phyloP scores from a whole-genome alignment of 2,797 vertebrate species.

The Mormyrops boulengeri region DNA sequence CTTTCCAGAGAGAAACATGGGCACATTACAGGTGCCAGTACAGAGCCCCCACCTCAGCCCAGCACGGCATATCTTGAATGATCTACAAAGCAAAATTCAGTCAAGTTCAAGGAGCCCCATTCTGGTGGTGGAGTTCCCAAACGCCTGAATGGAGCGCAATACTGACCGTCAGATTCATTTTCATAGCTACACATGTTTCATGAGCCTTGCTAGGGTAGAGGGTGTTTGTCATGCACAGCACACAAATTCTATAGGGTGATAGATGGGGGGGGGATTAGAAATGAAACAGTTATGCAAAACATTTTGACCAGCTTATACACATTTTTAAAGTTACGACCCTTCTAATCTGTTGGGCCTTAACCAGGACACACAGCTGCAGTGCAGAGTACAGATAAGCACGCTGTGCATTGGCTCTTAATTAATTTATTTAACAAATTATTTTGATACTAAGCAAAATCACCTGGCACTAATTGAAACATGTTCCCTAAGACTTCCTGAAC shows the following conservation, averaged over 20 bases:
- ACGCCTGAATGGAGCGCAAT: background rate
- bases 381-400: background rate
- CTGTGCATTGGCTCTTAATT: background rate
- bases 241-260: background rate
- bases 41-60: background rate
- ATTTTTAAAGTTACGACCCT: background rate
- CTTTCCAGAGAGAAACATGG: background rate
- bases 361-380: background rate
- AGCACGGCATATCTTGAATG: background rate
- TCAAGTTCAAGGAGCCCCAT: background rate
- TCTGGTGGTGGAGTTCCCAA: background rate
- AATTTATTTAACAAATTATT: constrained; percentile 3
- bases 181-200: background rate
- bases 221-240: background rate
- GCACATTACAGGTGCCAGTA: background rate
- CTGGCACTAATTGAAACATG: constrained; percentile 32
- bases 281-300: background rate
- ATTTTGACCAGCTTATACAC: background rate
- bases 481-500: background rate
- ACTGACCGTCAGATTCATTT: background rate
- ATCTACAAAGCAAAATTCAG: background rate
- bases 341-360: background rate
- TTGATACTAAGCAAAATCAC: background rate
- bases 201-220: background rate
- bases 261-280: background rate